Conservation (phyloP, 2,888 invertebrate species). For the Phortica magna region DNA sequence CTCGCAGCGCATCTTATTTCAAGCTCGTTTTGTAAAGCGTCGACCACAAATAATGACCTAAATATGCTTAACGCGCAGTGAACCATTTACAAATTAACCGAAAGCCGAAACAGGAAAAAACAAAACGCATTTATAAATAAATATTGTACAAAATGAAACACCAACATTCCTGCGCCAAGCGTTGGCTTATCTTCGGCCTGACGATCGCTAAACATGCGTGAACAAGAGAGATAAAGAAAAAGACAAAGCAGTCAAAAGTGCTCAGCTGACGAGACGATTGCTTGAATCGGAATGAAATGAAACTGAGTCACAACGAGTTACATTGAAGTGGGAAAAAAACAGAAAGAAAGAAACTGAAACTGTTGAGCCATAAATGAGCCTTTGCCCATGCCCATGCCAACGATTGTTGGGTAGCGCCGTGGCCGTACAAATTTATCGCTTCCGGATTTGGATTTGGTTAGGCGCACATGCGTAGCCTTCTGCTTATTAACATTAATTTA, state of each 20-base stretch:
- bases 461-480: constrained; percentile 1
- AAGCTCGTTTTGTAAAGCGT: background rate
- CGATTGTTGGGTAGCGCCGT: constrained; percentile 8
- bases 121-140: constrained; percentile 11
- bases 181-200: constrained; percentile 19
- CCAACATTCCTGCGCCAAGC: constrained; percentile 22
- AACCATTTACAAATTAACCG: constrained; percentile 46
- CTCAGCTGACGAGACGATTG: background rate
- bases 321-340: background rate
- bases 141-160: background rate
- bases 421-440: constrained; percentile 60
- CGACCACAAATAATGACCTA: constrained; percentile 54
- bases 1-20: background rate
- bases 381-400: background rate
- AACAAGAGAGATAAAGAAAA: background rate
- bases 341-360: background rate
- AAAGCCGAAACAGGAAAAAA: constrained; percentile 1
- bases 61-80: constrained; percentile 58
- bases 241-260: background rate
- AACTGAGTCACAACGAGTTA: constrained; percentile 23
- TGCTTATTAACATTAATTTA: constrained; percentile 16
- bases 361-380: constrained; percentile 20
- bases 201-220: background rate
- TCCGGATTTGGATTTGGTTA: constrained; percentile 63
- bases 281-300: background rate